Conservation (phyloP, 2,888 invertebrate species). For the Poecilus cupreus region DNA sequence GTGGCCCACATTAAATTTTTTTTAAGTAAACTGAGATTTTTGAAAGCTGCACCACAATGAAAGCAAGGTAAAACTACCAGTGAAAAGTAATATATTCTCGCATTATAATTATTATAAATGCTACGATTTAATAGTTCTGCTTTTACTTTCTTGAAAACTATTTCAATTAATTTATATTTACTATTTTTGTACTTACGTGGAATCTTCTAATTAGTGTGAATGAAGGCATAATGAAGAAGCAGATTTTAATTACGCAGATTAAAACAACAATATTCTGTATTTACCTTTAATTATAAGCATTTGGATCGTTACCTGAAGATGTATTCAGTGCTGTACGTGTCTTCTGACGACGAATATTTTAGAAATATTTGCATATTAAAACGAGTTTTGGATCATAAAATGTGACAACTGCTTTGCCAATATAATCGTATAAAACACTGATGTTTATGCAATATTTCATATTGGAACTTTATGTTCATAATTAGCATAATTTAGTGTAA, state of each 20-base stretch:
- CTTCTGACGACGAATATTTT: not conserved
- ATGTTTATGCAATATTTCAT: slow-evolving; percentile 27
- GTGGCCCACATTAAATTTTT: too few species aligned
- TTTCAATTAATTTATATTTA: not conserved
- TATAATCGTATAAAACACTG: slow-evolving; percentile 16
- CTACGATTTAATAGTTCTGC: not conserved
- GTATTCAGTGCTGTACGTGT: not conserved
- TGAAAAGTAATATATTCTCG: not conserved
- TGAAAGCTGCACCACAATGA: not conserved
- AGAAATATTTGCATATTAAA: slow-evolving; percentile 4
- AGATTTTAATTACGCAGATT: slow-evolving; percentile 1
- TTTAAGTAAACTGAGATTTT: not conserved
- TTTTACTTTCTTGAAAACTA: slow-evolving; percentile 29
- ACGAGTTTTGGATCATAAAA: slow-evolving; percentile 20
- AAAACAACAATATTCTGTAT: not conserved
- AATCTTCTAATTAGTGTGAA: slow-evolving; percentile 1
- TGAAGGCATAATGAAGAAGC: not conserved
- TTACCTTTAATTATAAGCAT: not conserved
- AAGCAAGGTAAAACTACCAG: not conserved
- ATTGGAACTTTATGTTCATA: not conserved
- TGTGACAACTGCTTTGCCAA: slow-evolving; percentile 15
- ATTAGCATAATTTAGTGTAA: too few species aligned
- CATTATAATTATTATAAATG: slow-evolving; percentile 12
- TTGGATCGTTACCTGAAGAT: not conserved
- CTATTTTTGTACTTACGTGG: not conserved